Conservation (phyloP, 2,888 invertebrate genomes). For the Leucophenga montana region DNA sequence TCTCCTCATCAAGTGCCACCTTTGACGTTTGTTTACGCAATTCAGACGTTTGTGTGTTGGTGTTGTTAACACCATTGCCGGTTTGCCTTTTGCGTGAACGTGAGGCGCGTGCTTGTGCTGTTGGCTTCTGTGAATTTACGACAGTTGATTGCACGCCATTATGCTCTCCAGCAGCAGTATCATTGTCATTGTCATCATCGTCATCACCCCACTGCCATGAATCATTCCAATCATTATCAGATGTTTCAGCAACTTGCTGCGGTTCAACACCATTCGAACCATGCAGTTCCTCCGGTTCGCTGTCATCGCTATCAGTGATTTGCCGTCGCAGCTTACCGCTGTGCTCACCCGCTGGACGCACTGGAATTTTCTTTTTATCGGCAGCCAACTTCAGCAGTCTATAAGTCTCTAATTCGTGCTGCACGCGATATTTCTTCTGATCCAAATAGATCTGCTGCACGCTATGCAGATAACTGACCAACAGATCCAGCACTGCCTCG, state of each 20-base stretch:
- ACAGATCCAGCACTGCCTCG: slow-evolving; percentile 81
- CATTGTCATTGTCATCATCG: slow-evolving; percentile 23
- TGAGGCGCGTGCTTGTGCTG: slow-evolving; percentile 42
- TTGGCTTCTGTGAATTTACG: slow-evolving; percentile 20
- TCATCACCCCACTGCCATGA: slow-evolving; percentile 42
- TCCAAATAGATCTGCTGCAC: slow-evolving; percentile 92
- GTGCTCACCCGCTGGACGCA: slow-evolving; percentile 62
- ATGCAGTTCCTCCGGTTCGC: slow-evolving; percentile 16
- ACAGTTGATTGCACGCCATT: not conserved
- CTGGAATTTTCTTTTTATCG: slow-evolving; percentile 65
- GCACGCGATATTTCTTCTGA: slow-evolving; percentile 89
- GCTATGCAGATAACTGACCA: slow-evolving; percentile 86
- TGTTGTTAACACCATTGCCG: not conserved
- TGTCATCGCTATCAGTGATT: slow-evolving; percentile 49
- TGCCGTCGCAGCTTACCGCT: slow-evolving; percentile 41
- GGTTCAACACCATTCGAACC: not conserved
- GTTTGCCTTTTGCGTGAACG: slow-evolving; percentile 4
- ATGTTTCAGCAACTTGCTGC: slow-evolving; percentile 32
- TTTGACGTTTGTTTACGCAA: slow-evolving; percentile 50
- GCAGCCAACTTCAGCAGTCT: slow-evolving; percentile 83
- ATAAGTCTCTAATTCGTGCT: slow-evolving; percentile 87
- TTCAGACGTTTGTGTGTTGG: not conserved
- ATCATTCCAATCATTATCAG: slow-evolving; percentile 50
- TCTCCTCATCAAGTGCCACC: slow-evolving; percentile 69
- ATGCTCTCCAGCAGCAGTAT: not conserved